Conservation (phyloP, 2,888 invertebrate genomes). For the Bellardia pandia region DNA sequence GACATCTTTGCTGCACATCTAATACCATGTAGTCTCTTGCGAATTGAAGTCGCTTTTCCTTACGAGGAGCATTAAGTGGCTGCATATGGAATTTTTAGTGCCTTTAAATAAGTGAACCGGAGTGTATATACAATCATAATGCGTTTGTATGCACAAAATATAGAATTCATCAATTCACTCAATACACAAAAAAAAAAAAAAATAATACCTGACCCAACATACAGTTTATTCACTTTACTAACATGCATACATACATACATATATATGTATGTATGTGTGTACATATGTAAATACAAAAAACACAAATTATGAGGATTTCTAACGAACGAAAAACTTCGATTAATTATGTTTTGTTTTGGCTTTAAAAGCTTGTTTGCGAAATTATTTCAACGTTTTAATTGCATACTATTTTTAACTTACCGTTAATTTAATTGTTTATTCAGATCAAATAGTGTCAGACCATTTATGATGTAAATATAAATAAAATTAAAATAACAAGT, state of each 20-base stretch:
- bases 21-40: too few relatives aligned
- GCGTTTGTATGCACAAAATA: neutral
- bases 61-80: too few relatives aligned
- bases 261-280: too few relatives aligned
- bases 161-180: neutral
- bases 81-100: too few relatives aligned
- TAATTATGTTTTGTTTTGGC: neutral
- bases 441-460: conserved; percentile 10
- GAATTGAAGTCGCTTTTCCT: too few relatives aligned
- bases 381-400: conserved; percentile 1
- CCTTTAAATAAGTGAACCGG: too few relatives aligned
- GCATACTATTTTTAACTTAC: neutral
- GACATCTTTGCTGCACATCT: too few relatives aligned
- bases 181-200: neutral
- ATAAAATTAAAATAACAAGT: conserved; percentile 19
- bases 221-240: neutral
- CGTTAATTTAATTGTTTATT: conserved; percentile 11
- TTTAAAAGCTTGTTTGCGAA: neutral
- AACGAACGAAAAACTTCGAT: neutral
- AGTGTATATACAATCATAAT: neutral
- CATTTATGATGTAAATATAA: conserved; percentile 6
- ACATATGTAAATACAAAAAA: neutral
- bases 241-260: neutral
- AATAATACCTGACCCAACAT: conserved; percentile 5
- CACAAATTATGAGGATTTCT: neutral